Base-by-base conservation (phyloP, 2,888 invertebrate genomes). In the Trachelus troglodyta region DNA sequence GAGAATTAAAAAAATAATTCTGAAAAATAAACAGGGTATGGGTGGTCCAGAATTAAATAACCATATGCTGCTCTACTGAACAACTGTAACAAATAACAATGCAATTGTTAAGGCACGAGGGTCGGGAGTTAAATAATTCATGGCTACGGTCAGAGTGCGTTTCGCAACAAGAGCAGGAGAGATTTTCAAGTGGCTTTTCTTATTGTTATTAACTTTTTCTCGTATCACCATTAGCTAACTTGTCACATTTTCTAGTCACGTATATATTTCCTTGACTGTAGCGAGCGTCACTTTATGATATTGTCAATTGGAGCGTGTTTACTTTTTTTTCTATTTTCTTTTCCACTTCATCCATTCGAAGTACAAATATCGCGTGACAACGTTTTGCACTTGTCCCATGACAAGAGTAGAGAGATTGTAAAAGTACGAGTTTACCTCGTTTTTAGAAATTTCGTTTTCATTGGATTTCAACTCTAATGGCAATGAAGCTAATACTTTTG, bases 81-180 rank as follows among this genome's bases (percentile, higher is more conserved):
- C 6, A 40, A 40, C 40, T 2, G 23, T 40, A 40, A 40, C 40
- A 9, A 40, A 23, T 40, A 40, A 23, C 40, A 40, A 23, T 40
- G 6, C 6, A 15, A 40, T 23, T 6, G 40, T 56, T 15, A 15
- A 56, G 40, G 40, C 23, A 56, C 23, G 40, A 15, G 15, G 40
- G 6, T 40, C 40, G 15, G 23, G 40, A 56, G 1, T 56, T 23
- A 56, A 23, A 56, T 6, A 71, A 33, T 71, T 71, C 71, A 71
- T 33, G 71, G 71, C 33, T 71, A 71, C 71, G 71, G 71, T 30
- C 71, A 71, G 31, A 71, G 33, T 71, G 71, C 71, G 71, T 71
- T 33, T 31, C 71, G 71, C 71, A 71, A 33, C 71, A 3, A 37
- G 37, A 37, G 31, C 71, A 71, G 71, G 31, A 33, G 15, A 31